phyloP scores from a whole-genome alignment of 2,888 invertebrate genomes.

The Ormyrus nitidulus region DNA sequence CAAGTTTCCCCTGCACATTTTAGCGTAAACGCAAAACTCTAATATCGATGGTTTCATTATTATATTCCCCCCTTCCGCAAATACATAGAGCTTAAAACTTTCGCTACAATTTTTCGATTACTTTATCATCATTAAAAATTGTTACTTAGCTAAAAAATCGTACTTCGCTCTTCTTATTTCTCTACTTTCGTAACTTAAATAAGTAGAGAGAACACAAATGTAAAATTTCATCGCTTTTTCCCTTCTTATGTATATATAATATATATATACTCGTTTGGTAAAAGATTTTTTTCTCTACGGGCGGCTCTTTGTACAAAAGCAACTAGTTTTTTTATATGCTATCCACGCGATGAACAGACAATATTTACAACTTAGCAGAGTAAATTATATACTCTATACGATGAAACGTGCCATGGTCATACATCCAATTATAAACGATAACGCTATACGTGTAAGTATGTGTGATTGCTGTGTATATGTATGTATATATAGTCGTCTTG shows the following conservation, averaged over 20 bases:
- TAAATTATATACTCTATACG: constrained; percentile 54
- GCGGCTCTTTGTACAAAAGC: constrained; percentile 58
- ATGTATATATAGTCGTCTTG: constrained; percentile 34
- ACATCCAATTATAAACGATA: constrained; percentile 55
- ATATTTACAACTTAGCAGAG: constrained; percentile 58
- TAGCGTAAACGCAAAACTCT: constrained; percentile 26
- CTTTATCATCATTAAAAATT: constrained; percentile 31
- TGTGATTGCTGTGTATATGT: constrained; percentile 21
- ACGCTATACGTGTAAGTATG: constrained; percentile 33
- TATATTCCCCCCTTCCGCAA: constrained; percentile 25
- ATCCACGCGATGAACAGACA: constrained; percentile 55
- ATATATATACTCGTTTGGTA: constrained; percentile 41
- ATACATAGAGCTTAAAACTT: constrained; percentile 36
- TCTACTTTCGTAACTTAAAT: constrained; percentile 37
- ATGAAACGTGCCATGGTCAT: constrained; percentile 56
- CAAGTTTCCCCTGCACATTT: constrained; percentile 41
- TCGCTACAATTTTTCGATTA: constrained; percentile 17
- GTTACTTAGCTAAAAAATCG: constrained; percentile 32
- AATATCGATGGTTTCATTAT: constrained; percentile 29
- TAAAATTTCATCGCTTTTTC: constrained; percentile 39
- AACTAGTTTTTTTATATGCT: constrained; percentile 51
- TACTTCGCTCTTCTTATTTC: constrained; percentile 35
- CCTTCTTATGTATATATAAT: constrained; percentile 17
- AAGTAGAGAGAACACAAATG: constrained; percentile 41
- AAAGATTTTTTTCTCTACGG: constrained; percentile 47